Conservation (phyloP, 2,888 invertebrate genomes). For the Caenorhabditis becei region DNA sequence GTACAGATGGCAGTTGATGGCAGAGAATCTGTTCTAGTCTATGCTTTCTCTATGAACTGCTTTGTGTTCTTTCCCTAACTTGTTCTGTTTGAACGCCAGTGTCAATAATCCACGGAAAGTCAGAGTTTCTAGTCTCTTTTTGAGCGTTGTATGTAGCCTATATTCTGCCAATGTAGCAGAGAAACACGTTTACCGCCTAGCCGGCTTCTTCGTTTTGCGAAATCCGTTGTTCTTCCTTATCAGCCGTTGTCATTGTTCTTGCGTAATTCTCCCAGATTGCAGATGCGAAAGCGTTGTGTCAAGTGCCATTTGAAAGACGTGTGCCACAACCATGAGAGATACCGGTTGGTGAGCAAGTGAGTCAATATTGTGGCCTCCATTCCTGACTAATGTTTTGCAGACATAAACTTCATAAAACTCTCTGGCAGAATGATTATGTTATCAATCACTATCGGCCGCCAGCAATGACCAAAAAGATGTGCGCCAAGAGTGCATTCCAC, state of each 20-base stretch:
- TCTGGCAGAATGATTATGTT: constrained; percentile 80
- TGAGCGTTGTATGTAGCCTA: neutral
- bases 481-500: constrained; percentile 93
- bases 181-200: constrained; percentile 8
- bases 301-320: constrained; percentile 54
- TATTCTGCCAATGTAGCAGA: constrained; percentile 9
- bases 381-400: constrained; percentile 56
- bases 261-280: constrained; percentile 7
- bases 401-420: constrained; percentile 68
- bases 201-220: constrained; percentile 6
- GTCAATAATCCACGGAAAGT: neutral
- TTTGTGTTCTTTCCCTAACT: neutral
- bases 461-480: constrained; percentile 88
- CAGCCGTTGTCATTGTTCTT: constrained; percentile 5
- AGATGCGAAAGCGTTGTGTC: constrained; percentile 53
- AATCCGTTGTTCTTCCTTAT: constrained; percentile 19
- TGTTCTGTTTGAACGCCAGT: neutral
- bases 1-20: neutral
- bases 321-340: constrained; percentile 62
- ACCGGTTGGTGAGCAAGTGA: constrained; percentile 63
- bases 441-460: constrained; percentile 77
- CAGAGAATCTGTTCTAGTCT: too few species aligned
- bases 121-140: neutral
- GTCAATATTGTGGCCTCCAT: constrained; percentile 18
- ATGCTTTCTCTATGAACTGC: too few species aligned